Percentiles rank a stretch among this genome's conserved stretches.
Conservation (phyloP, 2,797 vertebrate species). For the Vespertilio murinus region DNA sequence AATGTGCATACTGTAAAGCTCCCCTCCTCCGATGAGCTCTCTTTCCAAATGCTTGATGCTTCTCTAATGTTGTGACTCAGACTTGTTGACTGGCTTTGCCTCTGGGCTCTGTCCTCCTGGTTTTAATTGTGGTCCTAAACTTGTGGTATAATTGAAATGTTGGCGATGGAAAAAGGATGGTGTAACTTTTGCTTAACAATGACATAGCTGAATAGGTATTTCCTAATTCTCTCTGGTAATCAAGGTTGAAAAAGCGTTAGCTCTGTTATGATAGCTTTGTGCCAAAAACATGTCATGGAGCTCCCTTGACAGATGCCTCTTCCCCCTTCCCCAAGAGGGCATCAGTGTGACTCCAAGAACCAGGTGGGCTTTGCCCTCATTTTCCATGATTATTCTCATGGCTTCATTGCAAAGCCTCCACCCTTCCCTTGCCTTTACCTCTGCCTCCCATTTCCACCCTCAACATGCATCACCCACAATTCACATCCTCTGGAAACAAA, state of each 20-base stretch:
- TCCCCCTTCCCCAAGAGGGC: neutral
- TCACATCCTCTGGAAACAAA: neutral
- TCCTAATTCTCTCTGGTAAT: slow-evolving; percentile 57
- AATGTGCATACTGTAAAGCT: neutral
- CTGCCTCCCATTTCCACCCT: neutral
- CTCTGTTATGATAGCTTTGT: neutral
- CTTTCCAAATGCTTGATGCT: slow-evolving; percentile 39
- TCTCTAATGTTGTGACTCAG: slow-evolving; percentile 62
- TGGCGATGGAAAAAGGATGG: slow-evolving; percentile 65
- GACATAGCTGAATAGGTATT: slow-evolving; percentile 50
- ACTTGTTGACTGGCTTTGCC: slow-evolving; percentile 55
- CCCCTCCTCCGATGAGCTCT: neutral
- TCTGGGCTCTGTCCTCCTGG: slow-evolving; percentile 45
- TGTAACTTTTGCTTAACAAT: slow-evolving; percentile 62
- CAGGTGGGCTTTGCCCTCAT: neutral
- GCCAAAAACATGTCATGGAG: neutral
- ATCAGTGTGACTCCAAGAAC: neutral
- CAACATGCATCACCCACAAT: neutral
- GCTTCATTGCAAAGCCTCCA: neutral
- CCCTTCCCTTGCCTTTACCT: neutral
- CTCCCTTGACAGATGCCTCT: neutral
- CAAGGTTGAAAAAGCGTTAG: slow-evolving; percentile 25
- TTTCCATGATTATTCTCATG: neutral
- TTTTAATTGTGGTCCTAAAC: slow-evolving; percentile 70
- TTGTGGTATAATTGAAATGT: slow-evolving; percentile 56